Conservation (phyloP, 1,140 invertebrate genomes). For the Bombus superbus region DNA sequence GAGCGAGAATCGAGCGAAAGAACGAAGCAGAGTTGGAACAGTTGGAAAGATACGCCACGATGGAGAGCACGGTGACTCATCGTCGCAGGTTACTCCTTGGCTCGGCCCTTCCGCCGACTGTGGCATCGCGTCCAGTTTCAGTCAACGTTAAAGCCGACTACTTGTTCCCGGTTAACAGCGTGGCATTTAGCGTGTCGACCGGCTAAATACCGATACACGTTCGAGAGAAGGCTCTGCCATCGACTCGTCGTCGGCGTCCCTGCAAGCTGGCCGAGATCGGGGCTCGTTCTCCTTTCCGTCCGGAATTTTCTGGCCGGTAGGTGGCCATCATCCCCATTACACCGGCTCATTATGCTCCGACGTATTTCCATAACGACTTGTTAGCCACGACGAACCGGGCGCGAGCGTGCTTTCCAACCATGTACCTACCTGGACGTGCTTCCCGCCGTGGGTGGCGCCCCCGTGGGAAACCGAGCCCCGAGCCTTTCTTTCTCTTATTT, state of each 20-base stretch:
- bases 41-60: slow-evolving; percentile 41
- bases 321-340: slow-evolving; percentile 75
- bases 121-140: slow-evolving; percentile 12
- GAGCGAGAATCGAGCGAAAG: too few relatives aligned
- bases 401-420: slow-evolving; percentile 25
- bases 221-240: slow-evolving; percentile 11
- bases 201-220: slow-evolving; percentile 55
- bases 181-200: slow-evolving; percentile 53
- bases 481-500: background rate
- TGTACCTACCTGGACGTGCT: slow-evolving; percentile 54
- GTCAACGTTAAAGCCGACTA: slow-evolving; percentile 6
- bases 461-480: slow-evolving; percentile 57
- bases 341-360: slow-evolving; percentile 75
- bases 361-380: slow-evolving; percentile 79
- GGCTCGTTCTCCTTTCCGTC: slow-evolving; percentile 23
- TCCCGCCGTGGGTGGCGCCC: slow-evolving; percentile 59
- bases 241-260: slow-evolving; percentile 2
- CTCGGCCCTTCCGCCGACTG: slow-evolving; percentile 26
- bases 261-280: background rate
- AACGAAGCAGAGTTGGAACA: background rate
- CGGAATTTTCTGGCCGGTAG: slow-evolving; percentile 66
- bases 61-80: slow-evolving; percentile 26
- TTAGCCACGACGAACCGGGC: slow-evolving; percentile 64
- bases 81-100: slow-evolving; percentile 29
- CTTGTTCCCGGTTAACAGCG: slow-evolving; percentile 32